Evolutionary conservation across 2,888 invertebrate species (phyloP), one percentile per base, ranked within the genome.

Genomic region (Neria commutata): DNA sequence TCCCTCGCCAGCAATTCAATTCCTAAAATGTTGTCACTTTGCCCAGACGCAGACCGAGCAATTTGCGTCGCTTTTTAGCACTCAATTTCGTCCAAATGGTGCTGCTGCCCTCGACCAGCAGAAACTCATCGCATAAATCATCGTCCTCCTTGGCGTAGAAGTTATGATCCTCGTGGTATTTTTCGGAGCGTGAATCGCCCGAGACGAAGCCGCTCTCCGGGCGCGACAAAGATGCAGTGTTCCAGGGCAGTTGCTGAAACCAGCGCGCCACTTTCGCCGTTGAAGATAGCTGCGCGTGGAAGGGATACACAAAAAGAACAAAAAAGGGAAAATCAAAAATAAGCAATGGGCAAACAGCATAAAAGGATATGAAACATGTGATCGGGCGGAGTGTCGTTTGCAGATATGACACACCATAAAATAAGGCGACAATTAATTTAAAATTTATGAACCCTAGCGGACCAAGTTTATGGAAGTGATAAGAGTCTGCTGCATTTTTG

Each of bases 151-250:
- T 79, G 64, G 72, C 67, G 67, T 72, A 73, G 68, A 70, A 73
- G 67, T 72, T 73, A 66, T 84, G 83, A 59, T 83, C 83, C 67
- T 84, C 83, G 58, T 83, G 83, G 64, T 79, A 80, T 64, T 82
- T 83, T 67, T 85, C 85, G 16, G 84, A 84, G 58, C 84, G 85
- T 56, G 87, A 86, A 56, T 84, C 85, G 24, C 88, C 89, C 21
- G 89, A 89, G 33, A 91, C 86, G 80, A 91, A 91, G 11, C 91
- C 91, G 75, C 91, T 91, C 79, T 91, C 91, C 0, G 90, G 91
- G 10, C 90, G 84, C 10, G 91, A 91, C 58, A 89, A 83, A 16
- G 89, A 86, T 11, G 86, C 84, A 62, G 80, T 79, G 52, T 80
- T 74, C 80, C 81, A 81, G 52, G 81, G 81, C 67, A 90, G 83